phyloP scores from a whole-genome alignment of 2,888 invertebrate genomes.

The Germaria angustata region DNA sequence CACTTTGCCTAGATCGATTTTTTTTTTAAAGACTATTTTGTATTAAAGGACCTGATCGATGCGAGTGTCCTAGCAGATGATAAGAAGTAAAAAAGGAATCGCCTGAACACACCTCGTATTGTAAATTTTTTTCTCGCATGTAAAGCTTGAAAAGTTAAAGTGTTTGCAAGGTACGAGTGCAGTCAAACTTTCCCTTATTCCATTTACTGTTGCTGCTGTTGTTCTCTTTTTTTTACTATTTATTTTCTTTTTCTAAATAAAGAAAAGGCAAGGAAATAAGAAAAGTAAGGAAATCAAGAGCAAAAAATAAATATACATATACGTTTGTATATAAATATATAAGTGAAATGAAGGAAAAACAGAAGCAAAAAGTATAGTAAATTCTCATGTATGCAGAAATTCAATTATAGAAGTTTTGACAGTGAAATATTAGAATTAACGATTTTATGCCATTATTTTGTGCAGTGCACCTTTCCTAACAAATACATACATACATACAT shows the following conservation, averaged over 20 bases:
- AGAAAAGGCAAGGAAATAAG: slow-evolving; percentile 51
- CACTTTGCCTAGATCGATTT: no score
- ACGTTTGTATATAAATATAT: slow-evolving; percentile 36
- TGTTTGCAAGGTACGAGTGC: slow-evolving; percentile 55
- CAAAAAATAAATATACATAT: slow-evolving; percentile 30
- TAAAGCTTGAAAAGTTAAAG: slow-evolving; percentile 59
- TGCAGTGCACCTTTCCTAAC: slow-evolving; percentile 56
- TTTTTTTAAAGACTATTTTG: no score
- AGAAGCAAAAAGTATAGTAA: slow-evolving; percentile 39
- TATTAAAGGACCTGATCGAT: no score
- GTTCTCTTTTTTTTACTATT: neutral
- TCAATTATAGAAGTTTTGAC: slow-evolving; percentile 71
- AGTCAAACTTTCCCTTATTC: slow-evolving; percentile 29
- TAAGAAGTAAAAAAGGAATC: no score
- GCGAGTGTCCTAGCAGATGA: no score
- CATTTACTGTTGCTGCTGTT: slow-evolving; percentile 15
- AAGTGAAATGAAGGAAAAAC: slow-evolving; percentile 7
- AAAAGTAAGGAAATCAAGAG: slow-evolving; percentile 37
- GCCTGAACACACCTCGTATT: no score
- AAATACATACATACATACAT: neutral
- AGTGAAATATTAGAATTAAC: slow-evolving; percentile 69
- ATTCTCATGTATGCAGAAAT: slow-evolving; percentile 65
- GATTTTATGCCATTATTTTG: slow-evolving; percentile 67
- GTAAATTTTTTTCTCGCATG: slow-evolving; percentile 8
- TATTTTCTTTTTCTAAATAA: slow-evolving; percentile 2